Evolutionary conservation across 2,888 invertebrate species (phyloP).

Genomic region (Parasteatoda lunata): DNA sequence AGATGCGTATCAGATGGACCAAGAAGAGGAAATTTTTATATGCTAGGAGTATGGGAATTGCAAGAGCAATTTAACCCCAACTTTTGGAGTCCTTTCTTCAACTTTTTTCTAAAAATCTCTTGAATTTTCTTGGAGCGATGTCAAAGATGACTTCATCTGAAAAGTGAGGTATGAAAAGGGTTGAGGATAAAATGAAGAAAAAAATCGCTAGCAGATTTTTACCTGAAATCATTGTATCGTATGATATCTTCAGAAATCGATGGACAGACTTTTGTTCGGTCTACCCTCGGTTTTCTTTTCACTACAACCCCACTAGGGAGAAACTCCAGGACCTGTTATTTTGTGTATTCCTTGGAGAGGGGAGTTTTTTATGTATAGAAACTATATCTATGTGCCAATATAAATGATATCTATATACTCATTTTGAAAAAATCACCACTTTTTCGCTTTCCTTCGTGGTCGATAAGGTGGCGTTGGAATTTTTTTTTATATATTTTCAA

Average conservation of each 20-base stretch:
- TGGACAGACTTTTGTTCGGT: slow-evolving; percentile 4
- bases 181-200: not conserved
- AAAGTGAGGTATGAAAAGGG: slow-evolving; percentile 16
- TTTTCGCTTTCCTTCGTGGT: slow-evolving; percentile 19
- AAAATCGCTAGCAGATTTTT: slow-evolving; percentile 53
- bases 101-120: not conserved
- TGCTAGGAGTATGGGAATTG: no score
- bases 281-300: not conserved
- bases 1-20: no score
- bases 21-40: no score
- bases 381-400: slow-evolving; percentile 28
- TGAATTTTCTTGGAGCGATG: slow-evolving; percentile 27
- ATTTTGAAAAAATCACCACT: slow-evolving; percentile 17
- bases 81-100: not conserved
- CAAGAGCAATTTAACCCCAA: no score
- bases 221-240: slow-evolving; percentile 54
- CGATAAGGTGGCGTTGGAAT: not conserved
- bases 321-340: slow-evolving; percentile 7
- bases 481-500: not conserved
- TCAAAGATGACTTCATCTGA: slow-evolving; percentile 51
- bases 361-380: not conserved
- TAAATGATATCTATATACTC: slow-evolving; percentile 32
- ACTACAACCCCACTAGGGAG: not conserved
- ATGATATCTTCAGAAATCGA: slow-evolving; percentile 50
- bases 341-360: slow-evolving; percentile 3